Evolutionary conservation across 2,888 invertebrate species (phyloP).

Genomic region (Plutella xylostella): DNA sequence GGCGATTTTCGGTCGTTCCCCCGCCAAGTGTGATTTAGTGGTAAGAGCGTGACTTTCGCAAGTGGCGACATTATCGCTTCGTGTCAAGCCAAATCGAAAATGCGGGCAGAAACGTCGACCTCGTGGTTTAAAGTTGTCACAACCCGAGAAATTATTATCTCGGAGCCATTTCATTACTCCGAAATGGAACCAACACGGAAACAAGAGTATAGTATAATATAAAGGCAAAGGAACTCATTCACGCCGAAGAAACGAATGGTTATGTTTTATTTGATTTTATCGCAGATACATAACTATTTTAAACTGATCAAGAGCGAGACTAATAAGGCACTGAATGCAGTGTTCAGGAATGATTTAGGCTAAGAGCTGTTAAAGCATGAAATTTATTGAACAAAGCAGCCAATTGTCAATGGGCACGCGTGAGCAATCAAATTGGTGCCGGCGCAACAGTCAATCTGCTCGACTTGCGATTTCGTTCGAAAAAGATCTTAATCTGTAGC

Average conservation of each 20-base stretch:
- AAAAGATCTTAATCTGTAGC: constrained; percentile 52
- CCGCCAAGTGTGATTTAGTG: constrained; percentile 43
- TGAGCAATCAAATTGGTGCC: background rate
- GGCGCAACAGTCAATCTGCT: background rate
- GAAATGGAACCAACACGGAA: constrained; percentile 2
- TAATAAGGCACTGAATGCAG: no score
- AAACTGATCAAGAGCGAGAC: no score
- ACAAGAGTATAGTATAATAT: no score
- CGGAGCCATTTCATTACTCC: background rate
- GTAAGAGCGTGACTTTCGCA: constrained; percentile 57
- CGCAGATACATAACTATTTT: no score
- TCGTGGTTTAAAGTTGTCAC: constrained; percentile 31
- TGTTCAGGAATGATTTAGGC: no score
- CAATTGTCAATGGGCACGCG: constrained; percentile 1
- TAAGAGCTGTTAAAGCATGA: background rate
- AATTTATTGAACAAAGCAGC: no score
- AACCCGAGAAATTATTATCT: constrained; percentile 17
- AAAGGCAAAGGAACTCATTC: no score
- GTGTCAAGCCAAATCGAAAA: constrained; percentile 56
- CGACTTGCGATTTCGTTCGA: constrained; percentile 58
- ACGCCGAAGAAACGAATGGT: no score
- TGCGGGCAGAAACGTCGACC: constrained; percentile 33
- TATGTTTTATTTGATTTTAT: no score
- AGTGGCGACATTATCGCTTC: constrained; percentile 52
- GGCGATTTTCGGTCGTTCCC: constrained; percentile 40